Evolutionary conservation across 92 coral and sea anemone genomes (phyloP).

Genomic region (Anthopleura xanthogrammica): DNA sequence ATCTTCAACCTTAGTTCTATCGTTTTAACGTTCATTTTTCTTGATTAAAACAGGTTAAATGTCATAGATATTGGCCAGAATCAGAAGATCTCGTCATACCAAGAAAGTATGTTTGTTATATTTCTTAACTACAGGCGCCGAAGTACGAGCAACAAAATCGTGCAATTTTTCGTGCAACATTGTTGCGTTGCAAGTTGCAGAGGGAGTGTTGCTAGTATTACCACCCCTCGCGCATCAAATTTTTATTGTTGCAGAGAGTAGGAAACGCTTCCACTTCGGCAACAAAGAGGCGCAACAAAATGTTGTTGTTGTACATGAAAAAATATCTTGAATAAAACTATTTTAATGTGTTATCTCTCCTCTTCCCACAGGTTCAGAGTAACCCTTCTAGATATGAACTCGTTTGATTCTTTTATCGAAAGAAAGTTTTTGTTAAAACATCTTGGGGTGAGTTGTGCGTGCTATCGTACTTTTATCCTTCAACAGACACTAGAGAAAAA

Average conservation of each 20-base stretch:
- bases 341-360: not conserved
- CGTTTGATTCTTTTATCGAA: constrained; percentile 56
- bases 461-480: not conserved
- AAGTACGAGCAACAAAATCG: too few species aligned
- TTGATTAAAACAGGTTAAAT: constrained; percentile 56
- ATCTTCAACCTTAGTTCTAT: not conserved
- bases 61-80: constrained; percentile 92
- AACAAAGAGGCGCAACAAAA: too few species aligned
- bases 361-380: constrained; percentile 60
- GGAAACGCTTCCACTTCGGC: too few species aligned
- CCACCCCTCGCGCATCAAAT: too few species aligned
- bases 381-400: constrained; percentile 53
- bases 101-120: constrained; percentile 36
- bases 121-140: not conserved
- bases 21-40: too few species aligned
- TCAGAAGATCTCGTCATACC: constrained; percentile 54
- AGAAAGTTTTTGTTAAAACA: constrained; percentile 60
- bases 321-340: too few species aligned
- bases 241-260: too few species aligned
- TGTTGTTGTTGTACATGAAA: too few species aligned
- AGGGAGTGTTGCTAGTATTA: too few species aligned
- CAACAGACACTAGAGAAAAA: too few species aligned
- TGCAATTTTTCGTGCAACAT: too few species aligned
- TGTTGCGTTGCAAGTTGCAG: too few species aligned
- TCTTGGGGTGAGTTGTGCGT: constrained; percentile 46